Percentiles rank a stretch among this genome's conserved stretches.
Conservation (phyloP, 1,140 invertebrate genomes). For the Diabrotica undecimpunctata region DNA sequence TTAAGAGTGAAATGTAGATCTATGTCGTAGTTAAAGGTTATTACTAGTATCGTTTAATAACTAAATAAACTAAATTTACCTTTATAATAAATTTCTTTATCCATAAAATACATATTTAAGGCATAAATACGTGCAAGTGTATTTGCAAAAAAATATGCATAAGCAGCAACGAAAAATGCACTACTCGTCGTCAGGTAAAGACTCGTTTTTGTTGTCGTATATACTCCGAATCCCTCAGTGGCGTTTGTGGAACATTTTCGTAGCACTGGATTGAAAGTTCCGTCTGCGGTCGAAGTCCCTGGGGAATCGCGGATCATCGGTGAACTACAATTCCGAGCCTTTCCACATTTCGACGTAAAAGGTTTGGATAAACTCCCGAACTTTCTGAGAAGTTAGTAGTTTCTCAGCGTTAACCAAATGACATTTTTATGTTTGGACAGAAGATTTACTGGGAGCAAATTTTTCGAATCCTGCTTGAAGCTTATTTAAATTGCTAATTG, state of each 20-base stretch:
- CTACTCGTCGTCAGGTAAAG: no score
- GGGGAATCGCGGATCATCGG: neutral
- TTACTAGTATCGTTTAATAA: no score
- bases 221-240: neutral
- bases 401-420: slow-evolving; percentile 5
- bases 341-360: slow-evolving; percentile 8
- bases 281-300: slow-evolving; percentile 11
- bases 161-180: no score
- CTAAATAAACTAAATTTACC: no score
- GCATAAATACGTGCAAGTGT: no score
- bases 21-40: no score
- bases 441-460: slow-evolving; percentile 4
- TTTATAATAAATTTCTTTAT: no score
- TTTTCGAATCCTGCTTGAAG: neutral
- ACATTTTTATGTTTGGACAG: slow-evolving; percentile 10
- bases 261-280: slow-evolving; percentile 6
- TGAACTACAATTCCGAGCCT: neutral
- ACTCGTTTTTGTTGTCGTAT: neutral
- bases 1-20: no score
- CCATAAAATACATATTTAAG: no score
- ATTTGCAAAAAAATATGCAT: no score
- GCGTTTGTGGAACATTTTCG: neutral
- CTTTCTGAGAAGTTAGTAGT: slow-evolving; percentile 8
- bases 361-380: slow-evolving; percentile 8
- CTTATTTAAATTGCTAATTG: slow-evolving; percentile 1